Evolutionary conservation across 1,140 invertebrate genomes (phyloP), one percentile per base, ranked within the genome.

Genomic region (Caenorhabditis remanei): DNA sequence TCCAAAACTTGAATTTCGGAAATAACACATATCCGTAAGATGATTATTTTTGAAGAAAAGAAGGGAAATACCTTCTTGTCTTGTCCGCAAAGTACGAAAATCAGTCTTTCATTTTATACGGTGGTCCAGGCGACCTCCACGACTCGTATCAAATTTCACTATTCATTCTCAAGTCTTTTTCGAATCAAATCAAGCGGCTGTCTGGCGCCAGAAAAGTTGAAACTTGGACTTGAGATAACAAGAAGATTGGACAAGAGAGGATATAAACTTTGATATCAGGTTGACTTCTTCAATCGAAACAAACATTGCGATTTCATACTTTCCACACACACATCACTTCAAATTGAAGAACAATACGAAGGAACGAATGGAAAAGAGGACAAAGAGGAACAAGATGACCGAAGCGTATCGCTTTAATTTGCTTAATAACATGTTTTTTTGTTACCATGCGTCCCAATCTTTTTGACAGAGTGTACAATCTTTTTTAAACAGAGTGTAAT

Each of bases 361-460:
- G 32, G 40, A 71, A 71, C 43, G 65, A 46, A 71, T 46, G 13
- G n/a, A 71, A 43, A n/a, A 48, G 41, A 24, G 41, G 40, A 46
- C 4, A 46, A 71, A 43, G 46, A 43, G 41, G 65, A 14, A 1
- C 41, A 14, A 71, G 46, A 46, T 71, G 65, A 71, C 65, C 65
- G 71, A 79, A 79, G 24, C 46, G 71, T 50, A 50, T 79, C 71
- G 7, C 71, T 50, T 79, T 79, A 79, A 50, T 79, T 79, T 79
- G 71, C 71, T 79, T 79, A 79, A 79, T 50, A 79, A 79, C 71
- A 79, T 79, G 71, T 79, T 79, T 79, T 79, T 40, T 50, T 14
- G 11, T 48, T 4, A 19, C 19, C 50, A 11, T 14, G 50, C 16
- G 40, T n/a, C 65, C 46, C 40, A 71, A 40, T 46, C 5, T 43